Evolutionary conservation across 2,888 invertebrate genomes (phyloP).

Genomic region (Drosophila putrida): DNA sequence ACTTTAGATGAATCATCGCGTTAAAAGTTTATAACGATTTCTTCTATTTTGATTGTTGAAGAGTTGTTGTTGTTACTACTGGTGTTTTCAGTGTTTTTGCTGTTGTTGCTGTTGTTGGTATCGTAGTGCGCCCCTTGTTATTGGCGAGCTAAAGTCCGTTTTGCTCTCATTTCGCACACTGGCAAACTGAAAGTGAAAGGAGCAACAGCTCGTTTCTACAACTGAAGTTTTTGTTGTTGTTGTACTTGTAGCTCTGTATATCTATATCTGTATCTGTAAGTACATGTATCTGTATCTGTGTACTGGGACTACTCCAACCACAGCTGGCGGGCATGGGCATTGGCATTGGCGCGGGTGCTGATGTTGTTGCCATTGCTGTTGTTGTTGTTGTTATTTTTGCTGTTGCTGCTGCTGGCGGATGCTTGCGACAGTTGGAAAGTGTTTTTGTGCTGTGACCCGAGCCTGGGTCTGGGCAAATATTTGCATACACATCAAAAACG

Average conservation of each 20-base stretch:
- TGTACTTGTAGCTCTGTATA: constrained; percentile 4
- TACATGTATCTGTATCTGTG: constrained; percentile 30
- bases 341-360: constrained; percentile 70
- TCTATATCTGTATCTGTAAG: constrained; percentile 24
- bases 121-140: constrained; percentile 40
- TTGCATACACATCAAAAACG: constrained; percentile 55
- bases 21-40: constrained; percentile 50
- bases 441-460: constrained; percentile 42
- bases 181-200: constrained; percentile 79
- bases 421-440: constrained; percentile 75
- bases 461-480: constrained; percentile 56
- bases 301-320: constrained; percentile 24
- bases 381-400: constrained; percentile 37
- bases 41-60: constrained; percentile 67
- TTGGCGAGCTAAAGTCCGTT: constrained; percentile 70
- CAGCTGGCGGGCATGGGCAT: constrained; percentile 49
- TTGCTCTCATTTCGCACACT: constrained; percentile 73
- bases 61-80: constrained; percentile 26
- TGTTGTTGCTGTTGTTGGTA: constrained; percentile 35
- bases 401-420: constrained; percentile 65
- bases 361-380: constrained; percentile 25
- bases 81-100: constrained; percentile 13
- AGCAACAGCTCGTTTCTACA: constrained; percentile 70
- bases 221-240: constrained; percentile 26
- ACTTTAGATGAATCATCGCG: constrained; percentile 63